Conservation (phyloP, 2,888 invertebrate species). For the Caenorhabditis auriculariae region DNA sequence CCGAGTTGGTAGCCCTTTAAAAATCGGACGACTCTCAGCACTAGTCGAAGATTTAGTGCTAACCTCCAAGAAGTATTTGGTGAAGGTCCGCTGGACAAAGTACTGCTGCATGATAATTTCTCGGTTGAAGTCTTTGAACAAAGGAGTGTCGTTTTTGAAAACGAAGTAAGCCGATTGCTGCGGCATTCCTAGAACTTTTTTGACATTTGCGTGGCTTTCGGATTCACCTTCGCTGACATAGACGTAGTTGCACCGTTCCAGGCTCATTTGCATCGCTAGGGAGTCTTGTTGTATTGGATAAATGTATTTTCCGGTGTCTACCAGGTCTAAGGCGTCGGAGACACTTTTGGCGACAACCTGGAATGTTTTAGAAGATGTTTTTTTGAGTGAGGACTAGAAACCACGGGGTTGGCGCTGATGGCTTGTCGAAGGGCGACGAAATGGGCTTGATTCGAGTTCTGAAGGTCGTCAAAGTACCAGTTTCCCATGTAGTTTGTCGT, state of each 20-base stretch:
- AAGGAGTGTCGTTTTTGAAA: conserved; percentile 25
- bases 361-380: background rate
- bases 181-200: conserved; percentile 28
- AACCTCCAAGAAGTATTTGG: conserved; percentile 35
- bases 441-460: conserved; percentile 29
- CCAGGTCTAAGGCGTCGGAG: conserved; percentile 44
- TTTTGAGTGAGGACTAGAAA: conserved; percentile 1
- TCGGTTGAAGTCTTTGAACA: conserved; percentile 18
- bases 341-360: conserved; percentile 36
- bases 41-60: background rate
- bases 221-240: conserved; percentile 40
- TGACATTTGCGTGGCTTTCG: too few relatives aligned
- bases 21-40: too few relatives aligned
- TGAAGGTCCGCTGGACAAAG: conserved; percentile 37
- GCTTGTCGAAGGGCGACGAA: conserved; percentile 38
- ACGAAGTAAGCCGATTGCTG: conserved; percentile 36
- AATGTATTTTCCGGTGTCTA: conserved; percentile 45
- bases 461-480: conserved; percentile 43
- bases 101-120: conserved; percentile 33
- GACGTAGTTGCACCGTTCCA: conserved; percentile 41
- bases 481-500: conserved; percentile 43
- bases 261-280: conserved; percentile 43
- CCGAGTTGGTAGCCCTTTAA: conserved; percentile 30
- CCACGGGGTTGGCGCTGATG: conserved; percentile 36
- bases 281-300: conserved; percentile 51